These are phyloP conservation scores for Chymomyza procnemis DNA, from an alignment of 2,888 invertebrate genomes.

Conservation along the genomic window DNA sequence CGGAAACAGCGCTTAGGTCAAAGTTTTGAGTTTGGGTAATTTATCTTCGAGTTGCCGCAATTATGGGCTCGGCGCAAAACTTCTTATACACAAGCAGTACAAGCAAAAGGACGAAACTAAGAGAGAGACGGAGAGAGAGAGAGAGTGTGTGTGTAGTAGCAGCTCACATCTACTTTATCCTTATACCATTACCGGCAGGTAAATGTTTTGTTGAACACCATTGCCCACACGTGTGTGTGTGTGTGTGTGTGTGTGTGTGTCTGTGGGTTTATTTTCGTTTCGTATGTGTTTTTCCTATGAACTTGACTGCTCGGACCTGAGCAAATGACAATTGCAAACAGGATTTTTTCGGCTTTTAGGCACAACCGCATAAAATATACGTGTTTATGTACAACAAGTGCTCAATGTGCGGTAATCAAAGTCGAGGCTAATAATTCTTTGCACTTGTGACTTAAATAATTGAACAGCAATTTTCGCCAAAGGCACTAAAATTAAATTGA, in stretches of 20 bases:
- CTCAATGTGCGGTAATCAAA: background rate
- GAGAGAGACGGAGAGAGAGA: background rate
- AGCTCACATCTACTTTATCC: constrained; percentile 9
- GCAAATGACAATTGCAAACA: background rate
- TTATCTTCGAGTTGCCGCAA: constrained; percentile 71
- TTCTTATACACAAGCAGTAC: constrained; percentile 10
- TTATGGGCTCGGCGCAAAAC: constrained; percentile 58
- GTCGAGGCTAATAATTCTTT: constrained; percentile 58
- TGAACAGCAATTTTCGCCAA: constrained; percentile 71
- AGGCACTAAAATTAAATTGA: constrained; percentile 73
- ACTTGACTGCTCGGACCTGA: background rate
- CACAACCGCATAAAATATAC: background rate
- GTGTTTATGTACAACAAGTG: too few relatives aligned
- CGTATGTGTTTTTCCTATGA: background rate
- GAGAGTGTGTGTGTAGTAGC: too few relatives aligned
- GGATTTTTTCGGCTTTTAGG: too few relatives aligned
- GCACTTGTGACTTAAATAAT: constrained; percentile 50
- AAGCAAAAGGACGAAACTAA: too few relatives aligned
- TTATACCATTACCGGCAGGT: background rate
- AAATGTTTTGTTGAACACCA: constrained; percentile 16
- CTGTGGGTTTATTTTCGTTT: too few relatives aligned
- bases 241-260: background rate
- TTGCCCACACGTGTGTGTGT: background rate
- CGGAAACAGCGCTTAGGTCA: constrained; percentile 73
- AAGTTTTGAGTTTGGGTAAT: constrained; percentile 73